Base-by-base conservation (phyloP, 2,888 invertebrate species). In the Ichneumon xanthorius region DNA sequence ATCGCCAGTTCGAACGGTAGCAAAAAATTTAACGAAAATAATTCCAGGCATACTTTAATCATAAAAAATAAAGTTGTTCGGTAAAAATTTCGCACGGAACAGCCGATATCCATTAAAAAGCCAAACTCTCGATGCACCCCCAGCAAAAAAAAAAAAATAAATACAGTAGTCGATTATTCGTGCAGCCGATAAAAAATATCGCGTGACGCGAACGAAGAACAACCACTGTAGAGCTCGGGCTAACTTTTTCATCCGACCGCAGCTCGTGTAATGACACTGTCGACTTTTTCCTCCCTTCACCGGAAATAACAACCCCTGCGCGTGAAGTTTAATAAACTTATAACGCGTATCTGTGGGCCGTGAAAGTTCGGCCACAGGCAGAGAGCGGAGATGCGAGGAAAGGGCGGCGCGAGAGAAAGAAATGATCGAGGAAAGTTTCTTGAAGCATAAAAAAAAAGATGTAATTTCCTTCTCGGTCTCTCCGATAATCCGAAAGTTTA, bases 291-390 rank as follows among this genome's bases (percentile, higher is more conserved):
- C 11, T 78, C 65, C 65, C 65, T 58, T 55, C 77, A 33, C 37
- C 19, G 16, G 26, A 50, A 30, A 45, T n/a, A 45, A 40, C 50
- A 5, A 50, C 16, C 37, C 53, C 45, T 55, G 50, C 40, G 50
- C 40, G 68, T 40, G 45, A 82, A 86, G 50, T 84, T 83, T 80
- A 72, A 86, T 85, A 81, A 86, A 79, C 86, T 77, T 58, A 68
- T 37, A 50, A 67, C 53, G 26, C 26, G 50, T 30, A 53, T 77
- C 76, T n/a, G 40, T 65, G 16, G 37, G 16, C 26, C 45, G 19
- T 30, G 40, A n/a, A 48, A 72, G n/a, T 30, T 37, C 11, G 53
- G 19, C n/a, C 33, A 22, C n/a, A 71, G 14, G 7, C 19, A 9
- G 22, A 11, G 33, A 19, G 45, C 50, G 53, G 50, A 65, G 37